phyloP scores from a whole-genome alignment of 2,888 invertebrate species.

The Cephus runcator region DNA sequence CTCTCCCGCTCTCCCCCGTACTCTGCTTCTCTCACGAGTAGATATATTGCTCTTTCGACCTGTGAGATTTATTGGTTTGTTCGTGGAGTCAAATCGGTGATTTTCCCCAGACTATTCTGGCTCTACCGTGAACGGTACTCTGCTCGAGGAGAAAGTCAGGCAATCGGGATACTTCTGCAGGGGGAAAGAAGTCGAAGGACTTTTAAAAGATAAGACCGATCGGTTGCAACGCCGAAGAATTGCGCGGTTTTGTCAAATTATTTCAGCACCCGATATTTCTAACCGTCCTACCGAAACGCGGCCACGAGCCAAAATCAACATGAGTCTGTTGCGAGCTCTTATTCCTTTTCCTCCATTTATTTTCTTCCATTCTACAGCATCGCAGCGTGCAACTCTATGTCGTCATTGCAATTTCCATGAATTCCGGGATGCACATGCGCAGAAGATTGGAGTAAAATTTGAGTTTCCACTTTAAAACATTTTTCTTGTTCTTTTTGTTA shows the following conservation, averaged over 20 bases:
- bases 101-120: background rate
- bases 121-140: background rate
- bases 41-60: background rate
- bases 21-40: background rate
- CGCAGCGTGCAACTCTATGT: background rate
- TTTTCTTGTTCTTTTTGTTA: background rate
- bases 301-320: conserved; percentile 61
- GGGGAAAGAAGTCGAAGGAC: conserved; percentile 10
- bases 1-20: background rate
- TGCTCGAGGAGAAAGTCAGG: background rate
- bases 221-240: background rate
- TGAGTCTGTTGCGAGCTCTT: background rate
- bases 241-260: conserved; percentile 51
- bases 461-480: background rate
- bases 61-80: background rate
- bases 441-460: background rate
- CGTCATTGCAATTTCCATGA: background rate
- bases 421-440: background rate
- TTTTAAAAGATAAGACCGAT: background rate
- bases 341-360: background rate
- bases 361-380: background rate
- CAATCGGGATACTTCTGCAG: background rate
- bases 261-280: conserved; percentile 65
- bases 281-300: conserved; percentile 57
- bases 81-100: background rate